Conservation (phyloP, 2,797 vertebrate species). For the Ambastaia sidthimunki region DNA sequence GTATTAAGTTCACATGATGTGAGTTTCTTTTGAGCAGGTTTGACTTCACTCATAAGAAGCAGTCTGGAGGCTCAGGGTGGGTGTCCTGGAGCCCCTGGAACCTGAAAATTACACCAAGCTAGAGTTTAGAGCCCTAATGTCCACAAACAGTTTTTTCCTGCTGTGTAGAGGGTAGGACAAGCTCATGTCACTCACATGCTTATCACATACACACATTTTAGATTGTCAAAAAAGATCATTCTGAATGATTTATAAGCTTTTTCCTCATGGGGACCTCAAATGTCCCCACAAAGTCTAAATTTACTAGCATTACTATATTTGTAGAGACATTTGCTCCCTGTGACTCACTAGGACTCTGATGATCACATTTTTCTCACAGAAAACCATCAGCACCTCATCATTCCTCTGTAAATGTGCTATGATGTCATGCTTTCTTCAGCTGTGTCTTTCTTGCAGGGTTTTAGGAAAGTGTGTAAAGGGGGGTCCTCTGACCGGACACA, state of each 20-base stretch:
- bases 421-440: too few species aligned
- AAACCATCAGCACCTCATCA: too few species aligned
- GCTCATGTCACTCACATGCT: background rate
- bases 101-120: slow-evolving; percentile 85
- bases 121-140: slow-evolving; percentile 92
- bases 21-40: slow-evolving; percentile 77
- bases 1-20: background rate
- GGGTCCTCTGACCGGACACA: slow-evolving; percentile 86
- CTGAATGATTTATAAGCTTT: too few species aligned
- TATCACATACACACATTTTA: too few species aligned
- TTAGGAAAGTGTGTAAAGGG: slow-evolving; percentile 88
- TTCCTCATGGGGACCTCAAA: too few species aligned
- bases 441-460: slow-evolving; percentile 80
- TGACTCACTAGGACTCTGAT: too few species aligned
- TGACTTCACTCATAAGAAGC: slow-evolving; percentile 95
- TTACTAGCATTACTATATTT: too few species aligned
- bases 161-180: slow-evolving; percentile 86
- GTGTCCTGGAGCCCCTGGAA: slow-evolving; percentile 87
- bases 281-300: too few species aligned
- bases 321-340: too few species aligned
- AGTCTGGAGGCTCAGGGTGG: slow-evolving; percentile 90
- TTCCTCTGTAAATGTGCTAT: too few species aligned
- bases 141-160: slow-evolving; percentile 93
- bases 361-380: too few species aligned
- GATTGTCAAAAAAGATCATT: too few species aligned